Conservation (phyloP, 2,113 vertebrate genomes). For the Haliaeetus leucogaster region DNA sequence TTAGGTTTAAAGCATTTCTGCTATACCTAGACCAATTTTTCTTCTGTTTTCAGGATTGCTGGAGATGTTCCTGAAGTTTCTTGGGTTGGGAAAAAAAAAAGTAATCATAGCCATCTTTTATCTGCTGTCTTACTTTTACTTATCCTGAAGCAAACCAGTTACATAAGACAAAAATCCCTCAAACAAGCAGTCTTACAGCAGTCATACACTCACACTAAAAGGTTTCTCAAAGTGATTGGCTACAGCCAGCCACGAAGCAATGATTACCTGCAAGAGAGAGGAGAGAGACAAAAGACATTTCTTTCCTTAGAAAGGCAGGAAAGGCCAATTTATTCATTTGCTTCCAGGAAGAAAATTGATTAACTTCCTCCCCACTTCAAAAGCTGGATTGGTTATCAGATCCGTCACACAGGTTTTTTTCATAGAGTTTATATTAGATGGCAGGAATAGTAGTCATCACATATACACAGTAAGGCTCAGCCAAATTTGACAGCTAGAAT, state of each 20-base stretch:
- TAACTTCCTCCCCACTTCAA: background rate
- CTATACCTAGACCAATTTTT: background rate
- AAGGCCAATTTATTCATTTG: background rate
- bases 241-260: background rate
- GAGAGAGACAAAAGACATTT: background rate
- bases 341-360: background rate
- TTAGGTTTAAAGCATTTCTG: background rate
- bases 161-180: background rate
- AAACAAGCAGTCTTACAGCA: background rate
- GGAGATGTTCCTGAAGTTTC: background rate
- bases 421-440: background rate
- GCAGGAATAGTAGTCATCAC: background rate
- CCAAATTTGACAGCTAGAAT: background rate
- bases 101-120: background rate
- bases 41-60: background rate
- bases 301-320: background rate
- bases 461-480: background rate
- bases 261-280: background rate
- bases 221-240: background rate
- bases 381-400: background rate
- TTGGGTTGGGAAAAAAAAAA: background rate
- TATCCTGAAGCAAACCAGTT: background rate
- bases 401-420: background rate
- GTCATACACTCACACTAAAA: background rate
- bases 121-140: background rate